These are phyloP conservation scores for Apeira syringaria DNA, from an alignment of 2,888 invertebrate species.

Conservation along the genomic window DNA sequence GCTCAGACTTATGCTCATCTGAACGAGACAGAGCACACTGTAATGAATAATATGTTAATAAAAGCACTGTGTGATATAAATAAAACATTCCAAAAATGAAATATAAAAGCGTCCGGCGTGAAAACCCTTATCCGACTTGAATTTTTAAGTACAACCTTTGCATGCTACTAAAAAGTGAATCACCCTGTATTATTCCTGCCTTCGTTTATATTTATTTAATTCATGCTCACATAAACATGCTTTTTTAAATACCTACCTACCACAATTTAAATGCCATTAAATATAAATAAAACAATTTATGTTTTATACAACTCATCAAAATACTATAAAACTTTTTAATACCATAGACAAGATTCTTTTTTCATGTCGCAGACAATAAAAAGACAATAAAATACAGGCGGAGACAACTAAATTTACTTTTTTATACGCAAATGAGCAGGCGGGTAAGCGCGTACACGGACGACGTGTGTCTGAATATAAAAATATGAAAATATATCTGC, in stretches of 20 bases:
- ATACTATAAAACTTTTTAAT: constrained; percentile 26
- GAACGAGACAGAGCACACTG: constrained; percentile 22
- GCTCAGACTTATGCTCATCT: constrained; percentile 1
- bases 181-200: constrained; percentile 18
- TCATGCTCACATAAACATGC: constrained; percentile 16
- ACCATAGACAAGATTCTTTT: constrained; percentile 28
- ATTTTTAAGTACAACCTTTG: constrained; percentile 28
- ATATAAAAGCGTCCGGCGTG: constrained; percentile 23
- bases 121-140: constrained; percentile 28
- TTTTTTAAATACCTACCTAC: constrained; percentile 18
- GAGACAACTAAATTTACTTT: constrained; percentile 40
- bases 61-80: constrained; percentile 16
- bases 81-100: constrained; percentile 29
- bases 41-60: constrained; percentile 27
- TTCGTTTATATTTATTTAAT: constrained; percentile 18
- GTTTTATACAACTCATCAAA: constrained; percentile 26
- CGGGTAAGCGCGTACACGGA: constrained; percentile 46
- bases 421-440: constrained; percentile 48
- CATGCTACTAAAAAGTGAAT: constrained; percentile 29
- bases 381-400: constrained; percentile 42
- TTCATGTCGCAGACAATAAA: constrained; percentile 35
- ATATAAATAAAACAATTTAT: constrained; percentile 26
- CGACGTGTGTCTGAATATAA: constrained; percentile 51
- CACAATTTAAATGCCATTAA: constrained; percentile 21
- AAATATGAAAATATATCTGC: constrained; percentile 39